Conservation (phyloP, 2,797 vertebrate genomes). For the Lemur catta region DNA sequence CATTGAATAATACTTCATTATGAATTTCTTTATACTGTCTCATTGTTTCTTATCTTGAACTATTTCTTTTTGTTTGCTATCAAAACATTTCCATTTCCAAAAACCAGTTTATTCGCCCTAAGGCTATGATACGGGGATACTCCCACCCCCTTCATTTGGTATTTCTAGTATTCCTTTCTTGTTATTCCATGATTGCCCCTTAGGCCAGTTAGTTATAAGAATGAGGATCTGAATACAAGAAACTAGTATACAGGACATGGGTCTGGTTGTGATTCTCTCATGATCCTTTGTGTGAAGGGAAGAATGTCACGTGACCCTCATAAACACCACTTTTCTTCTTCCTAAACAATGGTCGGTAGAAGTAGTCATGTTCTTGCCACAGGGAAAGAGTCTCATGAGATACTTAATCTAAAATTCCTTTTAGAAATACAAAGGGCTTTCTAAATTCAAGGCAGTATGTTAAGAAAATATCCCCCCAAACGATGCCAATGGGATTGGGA, state of each 20-base stretch:
- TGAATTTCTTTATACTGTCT: neutral
- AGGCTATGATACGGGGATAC: neutral
- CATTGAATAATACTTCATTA: neutral
- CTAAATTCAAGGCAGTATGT: neutral
- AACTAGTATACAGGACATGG: neutral
- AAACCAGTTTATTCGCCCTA: neutral
- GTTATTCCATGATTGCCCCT: neutral
- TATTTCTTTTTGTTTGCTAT: neutral
- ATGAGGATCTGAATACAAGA: neutral
- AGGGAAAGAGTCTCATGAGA: neutral
- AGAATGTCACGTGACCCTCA: neutral
- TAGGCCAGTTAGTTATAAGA: neutral
- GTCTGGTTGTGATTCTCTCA: neutral
- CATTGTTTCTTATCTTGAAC: neutral
- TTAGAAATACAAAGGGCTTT: constrained; percentile 15
- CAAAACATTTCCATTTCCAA: neutral
- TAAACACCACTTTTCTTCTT: neutral
- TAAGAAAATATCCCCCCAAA: constrained; percentile 1
- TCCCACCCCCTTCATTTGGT: neutral
- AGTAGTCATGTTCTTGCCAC: neutral
- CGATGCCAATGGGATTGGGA: neutral
- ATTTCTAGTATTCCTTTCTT: neutral
- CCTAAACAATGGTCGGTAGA: neutral
- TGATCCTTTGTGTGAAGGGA: neutral
- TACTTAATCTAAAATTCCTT: constrained; percentile 26